These are phyloP conservation scores for Ancistrus triradiatus DNA, from an alignment of 2,113 vertebrate species.

Conservation along the genomic window DNA sequence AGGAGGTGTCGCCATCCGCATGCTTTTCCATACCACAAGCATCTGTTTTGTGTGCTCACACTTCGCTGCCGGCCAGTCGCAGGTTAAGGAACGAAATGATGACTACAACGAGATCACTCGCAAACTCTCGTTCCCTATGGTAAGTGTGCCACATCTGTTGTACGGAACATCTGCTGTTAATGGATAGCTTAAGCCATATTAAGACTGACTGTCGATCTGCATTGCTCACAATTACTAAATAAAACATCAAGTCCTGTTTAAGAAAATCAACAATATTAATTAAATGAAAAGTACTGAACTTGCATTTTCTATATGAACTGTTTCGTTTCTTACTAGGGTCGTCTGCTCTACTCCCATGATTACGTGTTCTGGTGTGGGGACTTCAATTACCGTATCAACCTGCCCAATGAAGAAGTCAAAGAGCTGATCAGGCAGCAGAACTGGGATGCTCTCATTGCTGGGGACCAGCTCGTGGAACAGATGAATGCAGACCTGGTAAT, in stretches of 20 bases:
- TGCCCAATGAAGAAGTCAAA: constrained; percentile 96
- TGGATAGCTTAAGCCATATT: no score
- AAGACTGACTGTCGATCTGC: no score
- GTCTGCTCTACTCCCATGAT: constrained; percentile 93
- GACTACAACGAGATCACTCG: constrained; percentile 93
- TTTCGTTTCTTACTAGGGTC: constrained; percentile 69
- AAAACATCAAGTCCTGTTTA: no score
- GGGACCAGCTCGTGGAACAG: constrained; percentile 91
- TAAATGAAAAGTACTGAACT: no score
- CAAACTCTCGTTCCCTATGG: constrained; percentile 93
- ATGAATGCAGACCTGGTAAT: constrained; percentile 86
- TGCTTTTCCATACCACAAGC: constrained; percentile 96
- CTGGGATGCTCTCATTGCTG: constrained; percentile 87
- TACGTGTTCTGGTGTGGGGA: constrained; percentile 99
- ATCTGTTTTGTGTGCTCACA: constrained; percentile 97
- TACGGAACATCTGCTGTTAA: no score
- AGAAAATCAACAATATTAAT: no score
- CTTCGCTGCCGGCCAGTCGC: constrained; percentile 95
- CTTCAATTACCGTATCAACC: constrained; percentile 93
- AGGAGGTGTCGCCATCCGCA: constrained; percentile 91
- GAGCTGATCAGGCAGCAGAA: constrained; percentile 89
- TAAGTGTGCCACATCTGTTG: no score
- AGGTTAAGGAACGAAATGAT: constrained; percentile 96
- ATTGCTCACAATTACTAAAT: no score
- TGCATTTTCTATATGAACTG: not conserved